Base-by-base conservation (phyloP, 2,797 vertebrate genomes). In the Dermochelys coriacea region DNA sequence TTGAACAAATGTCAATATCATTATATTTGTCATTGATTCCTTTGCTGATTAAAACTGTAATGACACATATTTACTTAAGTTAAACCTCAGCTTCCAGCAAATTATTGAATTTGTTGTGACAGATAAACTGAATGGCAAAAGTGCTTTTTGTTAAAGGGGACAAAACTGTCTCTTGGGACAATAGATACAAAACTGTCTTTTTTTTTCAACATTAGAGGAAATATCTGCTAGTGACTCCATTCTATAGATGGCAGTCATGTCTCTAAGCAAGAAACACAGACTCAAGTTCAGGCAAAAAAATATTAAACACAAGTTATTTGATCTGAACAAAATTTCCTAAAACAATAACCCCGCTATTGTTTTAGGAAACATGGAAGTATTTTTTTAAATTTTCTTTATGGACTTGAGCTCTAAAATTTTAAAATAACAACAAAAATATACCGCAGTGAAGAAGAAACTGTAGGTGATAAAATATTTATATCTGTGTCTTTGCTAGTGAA, bases 241-340 rank as follows among this genome's bases (percentile, higher is more conserved):
- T 97, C 97, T 82, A 95, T 96, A 98, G 98, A 96, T 97, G 97
- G 97, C 96, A 96, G 96, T 98, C 97, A 90, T 31, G 95, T 82
- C 96, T 97, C 94, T 97, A 82, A 86, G 91, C 95, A 95, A 34
- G 27, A 93, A 85, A 37, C 82, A 87, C 45, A 78, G 82, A 91
- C 80, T 54, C 68, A 87, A 93, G 45, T 94, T 83, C 31, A 4
- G 82, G 83, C 92, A 79, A 92, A 12, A 12, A 45, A 85, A 80
- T 85, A 68, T 64, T 90, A 55, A 74, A 88, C 80, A 50, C n/a
- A 45, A 90, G 89, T 57, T 80, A 49, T 81, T 90, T 54, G 82
- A 55, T 94, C 71, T 83, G 55, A 94, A 85, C 52, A 83, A 83
- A 82, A 93, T 52, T 92, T 61, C 45, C 27, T 80, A 61, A 84